Evolutionary conservation across 2,113 vertebrate genomes (phyloP), one percentile per base, ranked within the genome.

Genomic region (Cryptomyrus ogoouensis): DNA sequence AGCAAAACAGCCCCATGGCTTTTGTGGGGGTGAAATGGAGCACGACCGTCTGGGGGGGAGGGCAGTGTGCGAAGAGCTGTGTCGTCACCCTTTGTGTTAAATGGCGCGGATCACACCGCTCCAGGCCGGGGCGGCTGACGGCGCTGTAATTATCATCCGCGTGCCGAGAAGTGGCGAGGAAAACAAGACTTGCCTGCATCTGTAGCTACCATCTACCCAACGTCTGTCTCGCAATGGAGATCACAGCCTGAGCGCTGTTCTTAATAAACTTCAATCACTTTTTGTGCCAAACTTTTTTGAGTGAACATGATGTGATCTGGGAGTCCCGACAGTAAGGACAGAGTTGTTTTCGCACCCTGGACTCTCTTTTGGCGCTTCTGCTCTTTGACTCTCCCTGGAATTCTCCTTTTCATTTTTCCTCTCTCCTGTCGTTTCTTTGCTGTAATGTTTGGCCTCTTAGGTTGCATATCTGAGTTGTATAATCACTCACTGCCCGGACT

Each of bases 1-100:
- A 94, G 56, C 83, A 92, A 91, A 92, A 94, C 93, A 91, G 91
- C 92, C 91, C 15, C 31, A 0, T 89, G 62, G 90, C 89, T 89
- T 93, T 93, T 93, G 92, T 91, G 91, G 85, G 93, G 88, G 74
- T 94, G 92, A 94, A 94, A 94, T 93, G 93, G 93, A 92, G 92
- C 92, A 88, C 92, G 93, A 90, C 91, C 13, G 89, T 88, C 70
- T 91, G 94, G 92, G 53, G 85, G 94, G 92, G 70, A 74, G 89
- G 52, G 87, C 90, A 89, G 89, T 91, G 47, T 70, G 90, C 87
- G 90, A 91, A 44, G 91, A 62, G 88, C n/a, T 91, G 90, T 90
- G 85, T 92, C 90, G 88, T 92, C 93, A 90, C 90, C 66, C 90
- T 91, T 87, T 89, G 83, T 87, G 92, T 89, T 91, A 91, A 92